Base-by-base conservation (phyloP, 2,888 invertebrate genomes). In the Limnephilus lunatus region DNA sequence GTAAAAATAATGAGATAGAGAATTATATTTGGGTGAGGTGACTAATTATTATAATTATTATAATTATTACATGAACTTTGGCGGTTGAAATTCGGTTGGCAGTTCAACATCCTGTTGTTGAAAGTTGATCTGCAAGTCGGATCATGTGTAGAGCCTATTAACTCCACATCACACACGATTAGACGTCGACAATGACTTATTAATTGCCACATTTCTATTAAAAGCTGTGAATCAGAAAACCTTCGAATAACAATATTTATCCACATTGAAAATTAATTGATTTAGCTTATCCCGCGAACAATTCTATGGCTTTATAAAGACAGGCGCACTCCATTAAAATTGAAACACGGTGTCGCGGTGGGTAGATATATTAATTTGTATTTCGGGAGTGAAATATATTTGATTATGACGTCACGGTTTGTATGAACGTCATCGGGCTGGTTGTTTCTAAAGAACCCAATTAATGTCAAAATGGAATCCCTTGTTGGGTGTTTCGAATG, bases 391-490 rank as follows among this genome's bases (percentile, higher is more conserved):
- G 25, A 83, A 82, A 85, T n/a, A 90, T 83, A 90, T 83, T 90
- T 48, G 83, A 83, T 53, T 87, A 87, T 53, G 68, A 83, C 32
- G 85, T 32, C 48, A 44, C 31, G 83, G 90, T 48, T 90, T 83
- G 85, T 48, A 31, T 83, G 85, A 32, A 83, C 53, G 53, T 87
- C 53, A 53, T 87, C 30, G 15, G 53, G 48, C 31, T 87, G 14
- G 32, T 80, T 39, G 82, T 90, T 90, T 90, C 90, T 90, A 90
- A 68, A 90, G 90, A 90, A 90, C 85, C 83, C 85, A 86, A 90
- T 90, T 85, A 90, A 85, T 80, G 80, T 2, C 85, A 39, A 85
- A 90, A 85, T 90, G 31, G 68, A 53, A 80, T 80, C 83, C 25
- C n/a, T 85, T 85, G 87, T 87, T 39, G 0, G 85, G n/a, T 68